These are phyloP conservation scores for Bradypodion pumilum DNA, from an alignment of 2,797 vertebrate genomes.

Conservation along the genomic window DNA sequence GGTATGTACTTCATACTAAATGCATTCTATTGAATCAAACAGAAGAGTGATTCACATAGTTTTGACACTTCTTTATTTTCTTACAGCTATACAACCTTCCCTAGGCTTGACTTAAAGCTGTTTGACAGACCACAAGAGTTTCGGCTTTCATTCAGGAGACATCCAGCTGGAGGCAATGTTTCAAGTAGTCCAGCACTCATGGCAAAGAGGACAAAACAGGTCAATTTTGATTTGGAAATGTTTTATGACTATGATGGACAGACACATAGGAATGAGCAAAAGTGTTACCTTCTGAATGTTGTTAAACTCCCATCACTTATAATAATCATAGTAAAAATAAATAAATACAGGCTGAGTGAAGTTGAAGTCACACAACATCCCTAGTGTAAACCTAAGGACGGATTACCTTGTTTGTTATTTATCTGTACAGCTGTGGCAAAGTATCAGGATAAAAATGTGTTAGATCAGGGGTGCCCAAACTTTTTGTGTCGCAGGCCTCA, in stretches of 20 bases:
- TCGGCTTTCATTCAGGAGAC: slow-evolving; percentile 83
- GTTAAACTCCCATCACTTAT: too few species aligned
- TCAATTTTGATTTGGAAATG: slow-evolving; percentile 59
- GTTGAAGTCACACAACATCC: too few species aligned
- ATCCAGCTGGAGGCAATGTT: slow-evolving; percentile 81
- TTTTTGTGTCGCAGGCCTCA: too few species aligned
- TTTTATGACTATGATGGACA: background rate
- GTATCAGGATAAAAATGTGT: background rate
- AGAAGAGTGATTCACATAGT: background rate
- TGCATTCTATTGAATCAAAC: background rate
- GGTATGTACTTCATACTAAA: background rate
- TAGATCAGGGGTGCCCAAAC: background rate
- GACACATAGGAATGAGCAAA: too few species aligned
- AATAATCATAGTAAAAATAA: too few species aligned
- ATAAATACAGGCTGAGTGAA: too few species aligned
- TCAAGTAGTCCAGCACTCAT: slow-evolving; percentile 93
- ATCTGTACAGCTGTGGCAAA: background rate
- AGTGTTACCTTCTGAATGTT: too few species aligned
- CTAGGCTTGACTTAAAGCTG: slow-evolving; percentile 84
- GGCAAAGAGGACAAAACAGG: slow-evolving; percentile 98
- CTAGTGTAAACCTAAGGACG: background rate
- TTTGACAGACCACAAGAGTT: slow-evolving; percentile 90
- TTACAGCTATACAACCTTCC: slow-evolving; percentile 91
- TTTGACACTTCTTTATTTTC: background rate
- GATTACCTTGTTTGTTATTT: background rate